Evolutionary conservation across 2,113 vertebrate genomes (phyloP).

Genomic region (Strigops habroptila): DNA sequence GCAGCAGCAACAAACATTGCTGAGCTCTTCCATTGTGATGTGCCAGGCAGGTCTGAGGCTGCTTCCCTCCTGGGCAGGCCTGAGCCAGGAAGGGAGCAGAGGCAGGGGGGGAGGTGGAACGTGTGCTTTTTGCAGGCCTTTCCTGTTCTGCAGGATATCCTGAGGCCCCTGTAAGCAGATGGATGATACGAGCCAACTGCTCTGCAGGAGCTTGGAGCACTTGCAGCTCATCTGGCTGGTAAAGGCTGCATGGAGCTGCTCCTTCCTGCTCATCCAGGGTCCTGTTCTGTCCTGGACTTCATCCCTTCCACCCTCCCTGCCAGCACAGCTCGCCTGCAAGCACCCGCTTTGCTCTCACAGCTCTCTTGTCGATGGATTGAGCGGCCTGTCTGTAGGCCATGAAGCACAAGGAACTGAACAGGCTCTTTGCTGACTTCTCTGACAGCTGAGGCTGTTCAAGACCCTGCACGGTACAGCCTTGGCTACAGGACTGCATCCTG

Average conservation of each 20-base stretch:
- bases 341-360: fast-evolving
- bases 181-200: not conserved
- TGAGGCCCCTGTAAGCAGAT: conserved; percentile 11
- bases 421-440: not conserved
- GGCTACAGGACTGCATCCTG: not conserved
- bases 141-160: conserved; percentile 62
- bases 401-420: not conserved
- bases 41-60: not conserved
- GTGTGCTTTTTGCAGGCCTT: conserved; percentile 9
- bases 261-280: fast-evolving
- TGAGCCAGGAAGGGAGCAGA: conserved; percentile 16
- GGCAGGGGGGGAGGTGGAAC: not conserved
- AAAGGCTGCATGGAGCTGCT: not conserved
- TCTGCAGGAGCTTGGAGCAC: not conserved
- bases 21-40: fast-evolving
- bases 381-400: not conserved
- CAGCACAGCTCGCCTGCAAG: not conserved
- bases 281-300: not conserved
- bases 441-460: not conserved
- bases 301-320: not conserved
- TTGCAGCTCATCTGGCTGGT: not conserved
- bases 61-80: not conserved
- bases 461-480: not conserved
- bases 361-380: not conserved
- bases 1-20: not conserved